Evolutionary conservation across 2,888 invertebrate genomes (phyloP).

Genomic region (Sturmia bella): DNA sequence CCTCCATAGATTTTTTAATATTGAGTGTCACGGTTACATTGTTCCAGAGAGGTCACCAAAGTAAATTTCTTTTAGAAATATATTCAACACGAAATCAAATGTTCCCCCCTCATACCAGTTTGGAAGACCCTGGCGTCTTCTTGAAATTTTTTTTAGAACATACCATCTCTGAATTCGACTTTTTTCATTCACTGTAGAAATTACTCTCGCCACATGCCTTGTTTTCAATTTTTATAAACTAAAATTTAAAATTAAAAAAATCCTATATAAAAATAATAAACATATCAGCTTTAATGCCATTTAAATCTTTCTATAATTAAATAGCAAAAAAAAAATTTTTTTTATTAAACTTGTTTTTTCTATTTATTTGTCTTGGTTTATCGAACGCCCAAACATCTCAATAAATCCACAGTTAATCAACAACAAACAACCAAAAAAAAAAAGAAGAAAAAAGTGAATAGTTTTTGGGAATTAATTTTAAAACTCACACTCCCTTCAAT

Average conservation of each 20-base stretch:
- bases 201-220: not conserved
- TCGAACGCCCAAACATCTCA: conserved; percentile 67
- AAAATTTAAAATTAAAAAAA: conserved; percentile 13
- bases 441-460: not conserved
- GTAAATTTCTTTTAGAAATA: too few relatives aligned
- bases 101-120: too few relatives aligned
- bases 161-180: not conserved
- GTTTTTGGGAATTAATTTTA: conserved; percentile 5
- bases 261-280: conserved; percentile 43
- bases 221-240: conserved; percentile 28
- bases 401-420: conserved; percentile 40
- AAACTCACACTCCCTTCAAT: conserved; percentile 43
- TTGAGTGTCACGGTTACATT: too few relatives aligned
- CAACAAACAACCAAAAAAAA: not conserved
- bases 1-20: too few relatives aligned
- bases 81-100: too few relatives aligned
- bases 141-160: not conserved
- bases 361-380: conserved; percentile 26
- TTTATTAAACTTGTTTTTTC: conserved; percentile 43
- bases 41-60: too few relatives aligned
- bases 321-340: conserved; percentile 9
- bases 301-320: conserved; percentile 45
- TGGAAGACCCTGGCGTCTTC: too few relatives aligned
- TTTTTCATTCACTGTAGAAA: not conserved
- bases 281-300: conserved; percentile 49